Evolutionary conservation across 2,888 invertebrate genomes (phyloP), one percentile per base, ranked within the genome.

Genomic region (Conistra vaccinii): DNA sequence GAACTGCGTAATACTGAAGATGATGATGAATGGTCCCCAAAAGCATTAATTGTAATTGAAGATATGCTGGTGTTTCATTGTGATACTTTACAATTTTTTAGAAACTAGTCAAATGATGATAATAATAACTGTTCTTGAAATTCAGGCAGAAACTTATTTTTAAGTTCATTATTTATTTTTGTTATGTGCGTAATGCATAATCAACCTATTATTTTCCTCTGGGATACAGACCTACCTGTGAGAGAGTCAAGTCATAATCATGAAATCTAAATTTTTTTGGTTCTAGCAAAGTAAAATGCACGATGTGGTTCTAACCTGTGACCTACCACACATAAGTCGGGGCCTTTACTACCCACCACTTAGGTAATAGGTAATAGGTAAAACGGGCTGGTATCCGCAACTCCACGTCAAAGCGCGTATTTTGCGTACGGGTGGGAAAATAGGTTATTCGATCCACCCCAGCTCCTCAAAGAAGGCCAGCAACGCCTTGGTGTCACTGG

Each of bases 101-200:
- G 20, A 65, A 23, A 70, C 70, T 80, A 80, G 83, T 82, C 78
- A 71, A 39, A 60, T 48, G 29, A 65, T 55, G 9, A 48, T 26
- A 69, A 53, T 29, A 53, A 42, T 51, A 20, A 45, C n/a, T 17
- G 10, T 45, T 70, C n/a, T 58, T 35, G 23, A 29, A 58, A 32
- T 60, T 65, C 10, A 29, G 53, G 1, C 32, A 39, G 14, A 53
- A 72, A 7, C n/a, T 42, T 68, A 55, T 51, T 57, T 42, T n/a
- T 51, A 53, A 76, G 35, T n/a, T 45, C 10, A 35, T 45, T 53
- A 20, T 48, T 26, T 29, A 35, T 35, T 32, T 32, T 32, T 0
- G 45, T 17, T 32, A 32, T 32, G 4, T 23, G 10, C n/a, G 0
- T 26, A 29, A 9, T 23, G 29, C 2, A 29, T 48, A 65, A 23